Percentiles rank a stretch among this genome's conserved stretches.
Evolutionary conservation across 2,888 invertebrate genomes (phyloP).

Genomic region (Eilema depressum): DNA sequence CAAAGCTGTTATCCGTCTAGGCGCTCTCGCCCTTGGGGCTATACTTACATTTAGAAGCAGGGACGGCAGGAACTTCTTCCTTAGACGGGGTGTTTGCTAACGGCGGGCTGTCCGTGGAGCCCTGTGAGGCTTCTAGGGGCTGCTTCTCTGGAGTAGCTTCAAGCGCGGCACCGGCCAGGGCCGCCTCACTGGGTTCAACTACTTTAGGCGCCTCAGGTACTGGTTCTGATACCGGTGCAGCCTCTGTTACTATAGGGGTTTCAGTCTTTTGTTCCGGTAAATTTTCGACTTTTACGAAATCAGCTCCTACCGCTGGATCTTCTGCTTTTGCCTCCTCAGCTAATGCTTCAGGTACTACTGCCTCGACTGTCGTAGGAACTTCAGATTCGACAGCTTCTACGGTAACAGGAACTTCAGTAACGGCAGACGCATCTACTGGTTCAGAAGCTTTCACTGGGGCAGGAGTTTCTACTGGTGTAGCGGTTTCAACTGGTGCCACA

Average conservation of each 20-base stretch:
- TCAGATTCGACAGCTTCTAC: constrained; percentile 34
- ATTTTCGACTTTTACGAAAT: constrained; percentile 43
- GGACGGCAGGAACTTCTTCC: constrained; percentile 67
- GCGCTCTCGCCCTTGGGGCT: constrained; percentile 44
- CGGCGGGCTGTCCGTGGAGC: constrained; percentile 74
- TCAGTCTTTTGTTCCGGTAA: constrained; percentile 48
- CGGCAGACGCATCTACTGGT: neutral
- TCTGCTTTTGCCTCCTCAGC: constrained; percentile 26
- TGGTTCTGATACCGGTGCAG: constrained; percentile 20
- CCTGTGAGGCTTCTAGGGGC: constrained; percentile 47
- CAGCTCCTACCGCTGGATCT: constrained; percentile 32
- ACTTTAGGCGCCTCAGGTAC: constrained; percentile 27
- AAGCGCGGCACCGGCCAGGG: constrained; percentile 7
- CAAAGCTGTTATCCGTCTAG: constrained; percentile 76
- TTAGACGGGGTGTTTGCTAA: constrained; percentile 78
- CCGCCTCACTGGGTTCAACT: neutral
- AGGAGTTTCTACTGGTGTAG: neutral
- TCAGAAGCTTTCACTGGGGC: constrained; percentile 6
- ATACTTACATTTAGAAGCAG: constrained; percentile 82
- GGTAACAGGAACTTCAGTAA: neutral
- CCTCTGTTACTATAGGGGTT: constrained; percentile 12
- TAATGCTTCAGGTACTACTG: constrained; percentile 10
- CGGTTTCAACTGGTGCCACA: neutral
- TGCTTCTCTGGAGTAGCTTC: constrained; percentile 52
- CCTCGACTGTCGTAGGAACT: constrained; percentile 36